phyloP scores from a whole-genome alignment of 1,140 invertebrate species.

The Aradophagus sp. region DNA sequence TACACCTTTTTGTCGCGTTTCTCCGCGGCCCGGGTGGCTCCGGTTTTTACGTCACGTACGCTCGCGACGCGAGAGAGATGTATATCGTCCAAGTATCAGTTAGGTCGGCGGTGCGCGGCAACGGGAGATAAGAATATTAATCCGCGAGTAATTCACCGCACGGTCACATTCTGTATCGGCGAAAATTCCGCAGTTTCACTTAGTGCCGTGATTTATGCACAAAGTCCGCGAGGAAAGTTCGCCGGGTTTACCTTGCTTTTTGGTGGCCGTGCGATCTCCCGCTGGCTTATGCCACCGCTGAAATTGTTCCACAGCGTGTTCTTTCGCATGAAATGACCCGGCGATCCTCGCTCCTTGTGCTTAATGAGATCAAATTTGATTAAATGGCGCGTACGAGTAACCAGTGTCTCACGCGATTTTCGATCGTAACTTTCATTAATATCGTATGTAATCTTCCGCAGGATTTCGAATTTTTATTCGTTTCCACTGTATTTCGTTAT shows the following conservation, averaged over 20 bases:
- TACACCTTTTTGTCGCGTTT: conserved; percentile 13
- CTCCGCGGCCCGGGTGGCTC: conserved; percentile 7
- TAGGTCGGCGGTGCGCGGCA: conserved; percentile 23
- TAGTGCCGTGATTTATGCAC: conserved; percentile 61
- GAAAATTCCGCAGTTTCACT: conserved; percentile 57
- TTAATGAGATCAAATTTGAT: conserved; percentile 52
- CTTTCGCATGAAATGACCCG: conserved; percentile 44
- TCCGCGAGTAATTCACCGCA: conserved; percentile 58
- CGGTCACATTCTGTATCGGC: conserved; percentile 55
- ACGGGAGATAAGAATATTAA: conserved; percentile 65
- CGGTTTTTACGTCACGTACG: conserved; percentile 31
- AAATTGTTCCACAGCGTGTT: conserved; percentile 45
- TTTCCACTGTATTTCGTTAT: too few relatives aligned
- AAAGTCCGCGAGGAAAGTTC: conserved; percentile 63
- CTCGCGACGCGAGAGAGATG: conserved; percentile 12
- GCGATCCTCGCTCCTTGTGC: conserved; percentile 15
- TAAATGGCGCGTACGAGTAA: conserved; percentile 45
- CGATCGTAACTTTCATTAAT: conserved; percentile 32
- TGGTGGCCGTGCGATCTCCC: conserved; percentile 53
- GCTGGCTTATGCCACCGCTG: conserved; percentile 32
- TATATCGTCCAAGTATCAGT: conserved; percentile 45
- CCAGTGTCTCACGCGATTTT: conserved; percentile 32
- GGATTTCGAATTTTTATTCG: too few relatives aligned
- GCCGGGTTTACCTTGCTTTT: conserved; percentile 63
- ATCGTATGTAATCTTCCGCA: conserved; percentile 28